A percentile compares a stretch with the other conserved stretches of the same genome.
These are phyloP conservation scores for Phrynocephalus vlangalii DNA, from an alignment of 2,797 vertebrate species.

Conservation along the genomic window DNA sequence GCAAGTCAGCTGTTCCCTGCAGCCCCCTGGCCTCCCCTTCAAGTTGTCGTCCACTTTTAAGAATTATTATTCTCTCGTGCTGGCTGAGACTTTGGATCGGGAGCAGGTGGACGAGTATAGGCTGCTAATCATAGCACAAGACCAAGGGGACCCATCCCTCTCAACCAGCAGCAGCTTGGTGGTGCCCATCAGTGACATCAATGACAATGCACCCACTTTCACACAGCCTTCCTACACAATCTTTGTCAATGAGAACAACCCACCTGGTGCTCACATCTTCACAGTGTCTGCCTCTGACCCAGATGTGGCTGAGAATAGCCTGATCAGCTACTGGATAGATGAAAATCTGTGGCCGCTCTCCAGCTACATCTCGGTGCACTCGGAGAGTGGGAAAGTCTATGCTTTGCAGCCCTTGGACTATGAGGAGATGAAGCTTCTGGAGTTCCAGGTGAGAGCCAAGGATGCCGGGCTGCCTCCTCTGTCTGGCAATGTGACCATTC, in stretches of 20 bases:
- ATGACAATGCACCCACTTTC: slow-evolving; percentile 80
- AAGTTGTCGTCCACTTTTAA: slow-evolving; percentile 76
- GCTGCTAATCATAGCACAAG: slow-evolving; percentile 73
- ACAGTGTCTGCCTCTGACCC: slow-evolving; percentile 75
- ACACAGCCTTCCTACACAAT: slow-evolving; percentile 21
- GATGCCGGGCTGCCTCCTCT: slow-evolving; percentile 72
- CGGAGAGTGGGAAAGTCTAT: slow-evolving; percentile 73
- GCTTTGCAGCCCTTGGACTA: slow-evolving; percentile 75
- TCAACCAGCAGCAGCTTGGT: slow-evolving; percentile 68
- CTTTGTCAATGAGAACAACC: slow-evolving; percentile 68
- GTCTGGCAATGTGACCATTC: slow-evolving; percentile 69
- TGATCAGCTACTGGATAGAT: slow-evolving; percentile 83
- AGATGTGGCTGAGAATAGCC: slow-evolving; percentile 82
- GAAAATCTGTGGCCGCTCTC: slow-evolving; percentile 69
- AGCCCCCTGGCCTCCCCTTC: slow-evolving; percentile 76
- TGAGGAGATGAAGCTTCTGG: slow-evolving; percentile 70
- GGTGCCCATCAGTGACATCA: slow-evolving; percentile 74
- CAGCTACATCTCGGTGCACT: slow-evolving; percentile 71
- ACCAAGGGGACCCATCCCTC: slow-evolving; percentile 73
- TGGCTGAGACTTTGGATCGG: slow-evolving; percentile 11
- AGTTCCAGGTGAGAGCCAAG: slow-evolving; percentile 74
- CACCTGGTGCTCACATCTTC: slow-evolving; percentile 67
- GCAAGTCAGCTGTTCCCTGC: slow-evolving; percentile 74
- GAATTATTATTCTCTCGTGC: slow-evolving; percentile 19
- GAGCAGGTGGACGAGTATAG: slow-evolving; percentile 70